Evolutionary conservation across 2,888 invertebrate species (phyloP), one percentile per base, ranked within the genome.

Genomic region (Cenopis cana): DNA sequence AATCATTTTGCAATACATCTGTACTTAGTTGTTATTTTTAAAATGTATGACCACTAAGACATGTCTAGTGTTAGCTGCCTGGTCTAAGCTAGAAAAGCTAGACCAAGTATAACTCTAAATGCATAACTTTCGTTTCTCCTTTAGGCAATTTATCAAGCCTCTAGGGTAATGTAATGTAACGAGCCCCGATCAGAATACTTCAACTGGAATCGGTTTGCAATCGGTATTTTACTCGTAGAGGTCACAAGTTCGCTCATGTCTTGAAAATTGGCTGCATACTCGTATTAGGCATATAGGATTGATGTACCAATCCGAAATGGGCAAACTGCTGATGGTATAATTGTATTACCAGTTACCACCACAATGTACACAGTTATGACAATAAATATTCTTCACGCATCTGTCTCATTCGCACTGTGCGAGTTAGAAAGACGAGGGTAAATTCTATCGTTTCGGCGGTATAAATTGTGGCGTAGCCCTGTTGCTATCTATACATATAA

Each of bases 161-260:
- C 66, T 49, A 36, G 55, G 29, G 70, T 55, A 56, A 71, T 54
- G 70, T 55, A 56, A 71, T 54, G 54, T 67, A 71, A 71, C 66
- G 66, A 71, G 55, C 60, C 24, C 55, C 66, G 65, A 70, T 70
- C 65, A 65, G 52, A 66, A 66, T 59, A 64, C 41, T 64, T 69
- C 50, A 33, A 64, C 69, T 64, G 57, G 57, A 64, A 65, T 64
- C 10, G 64, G 33, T 36, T 52, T 11, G 50, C 38, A 57, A 69
- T 69, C 64, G 69, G 33, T 64, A 57, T 59, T 62, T 11, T n/a
- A n/a, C n/a, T n/a, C n/a, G n/a, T 52, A 59, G 52, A 65, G 69
- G 69, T 69, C 64, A 52, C 18, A 50, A 69, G 57, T 69, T 69
- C 56, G 17, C 56, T 54, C 38, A 46, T 38, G 59, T 17, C 59